Evolutionary conservation across 1,140 invertebrate genomes (phyloP).

Genomic region (Drosophila repleta): DNA sequence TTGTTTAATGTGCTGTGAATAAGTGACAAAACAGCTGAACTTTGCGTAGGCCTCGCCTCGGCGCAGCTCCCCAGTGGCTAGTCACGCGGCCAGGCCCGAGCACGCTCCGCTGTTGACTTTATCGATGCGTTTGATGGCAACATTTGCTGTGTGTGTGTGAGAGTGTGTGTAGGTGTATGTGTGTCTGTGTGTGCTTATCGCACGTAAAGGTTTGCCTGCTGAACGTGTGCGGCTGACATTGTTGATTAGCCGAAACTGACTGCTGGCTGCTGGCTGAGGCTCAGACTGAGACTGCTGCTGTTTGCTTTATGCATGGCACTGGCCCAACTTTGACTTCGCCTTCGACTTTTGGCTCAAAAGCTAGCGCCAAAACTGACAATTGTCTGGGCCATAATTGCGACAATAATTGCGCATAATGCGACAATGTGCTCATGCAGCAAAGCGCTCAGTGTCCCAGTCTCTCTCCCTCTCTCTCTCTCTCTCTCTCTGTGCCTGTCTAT

Average conservation of each 20-base stretch:
- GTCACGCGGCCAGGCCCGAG: slow-evolving; percentile 17
- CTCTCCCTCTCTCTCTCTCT: slow-evolving; percentile 3
- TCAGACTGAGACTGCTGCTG: background rate
- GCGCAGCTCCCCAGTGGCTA: slow-evolving; percentile 38
- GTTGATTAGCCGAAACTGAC: slow-evolving; percentile 38
- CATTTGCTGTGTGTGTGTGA: background rate
- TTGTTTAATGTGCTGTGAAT: slow-evolving; percentile 82
- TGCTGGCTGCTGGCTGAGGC: no score
- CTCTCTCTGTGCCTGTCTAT: slow-evolving; percentile 36
- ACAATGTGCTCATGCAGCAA: slow-evolving; percentile 65
- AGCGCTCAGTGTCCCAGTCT: slow-evolving; percentile 24
- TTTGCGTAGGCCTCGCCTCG: slow-evolving; percentile 48
- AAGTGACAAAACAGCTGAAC: slow-evolving; percentile 80
- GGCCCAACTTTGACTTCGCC: slow-evolving; percentile 37
- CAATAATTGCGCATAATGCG: slow-evolving; percentile 84
- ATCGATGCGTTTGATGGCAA: slow-evolving; percentile 53
- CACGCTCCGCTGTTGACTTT: slow-evolving; percentile 60
- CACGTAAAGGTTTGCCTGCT: slow-evolving; percentile 67
- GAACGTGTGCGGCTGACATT: slow-evolving; percentile 43
- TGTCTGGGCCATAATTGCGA: slow-evolving; percentile 81
- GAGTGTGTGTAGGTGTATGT: background rate
- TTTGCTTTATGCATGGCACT: slow-evolving; percentile 39
- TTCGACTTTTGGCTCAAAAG: slow-evolving; percentile 25
- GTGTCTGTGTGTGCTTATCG: slow-evolving; percentile 46
- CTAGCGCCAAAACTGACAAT: slow-evolving; percentile 64